These are phyloP conservation scores for Drosophila yooni DNA, from an alignment of 2,888 invertebrate species.

Conservation along the genomic window DNA sequence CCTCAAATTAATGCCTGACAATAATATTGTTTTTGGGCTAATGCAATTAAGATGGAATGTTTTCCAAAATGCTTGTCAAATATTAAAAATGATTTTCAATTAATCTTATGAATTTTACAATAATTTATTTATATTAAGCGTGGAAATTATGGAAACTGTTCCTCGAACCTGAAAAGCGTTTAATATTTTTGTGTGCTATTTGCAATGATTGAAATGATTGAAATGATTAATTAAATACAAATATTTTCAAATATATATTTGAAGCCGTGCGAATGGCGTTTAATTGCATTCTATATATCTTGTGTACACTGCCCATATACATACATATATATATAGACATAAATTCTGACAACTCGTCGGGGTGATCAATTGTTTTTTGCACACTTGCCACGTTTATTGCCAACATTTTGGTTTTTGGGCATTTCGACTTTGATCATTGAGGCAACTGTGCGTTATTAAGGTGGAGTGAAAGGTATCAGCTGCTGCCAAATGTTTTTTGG, in stretches of 20 bases:
- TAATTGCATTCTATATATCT: not conserved
- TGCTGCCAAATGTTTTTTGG: slow-evolving; percentile 56
- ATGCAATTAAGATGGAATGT: slow-evolving; percentile 13
- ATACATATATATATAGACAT: not conserved
- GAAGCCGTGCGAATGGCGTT: not conserved
- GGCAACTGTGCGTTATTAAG: slow-evolving; percentile 31
- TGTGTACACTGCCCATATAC: not conserved
- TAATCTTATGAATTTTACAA: not conserved
- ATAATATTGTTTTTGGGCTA: not conserved
- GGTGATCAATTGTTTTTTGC: slow-evolving; percentile 2
- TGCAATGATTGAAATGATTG: too few species aligned
- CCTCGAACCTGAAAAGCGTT: not conserved
- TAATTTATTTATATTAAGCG: not conserved
- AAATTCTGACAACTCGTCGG: not conserved
- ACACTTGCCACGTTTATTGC: not conserved
- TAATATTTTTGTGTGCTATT: too few species aligned
- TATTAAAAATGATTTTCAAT: not conserved
- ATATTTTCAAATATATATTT: not conserved
- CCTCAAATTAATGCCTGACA: slow-evolving; percentile 4
- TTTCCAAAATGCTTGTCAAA: not conserved
- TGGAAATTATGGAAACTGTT: not conserved
- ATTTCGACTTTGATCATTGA: slow-evolving; percentile 37
- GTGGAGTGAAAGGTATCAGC: slow-evolving; percentile 1
- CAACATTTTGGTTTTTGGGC: slow-evolving; percentile 4
- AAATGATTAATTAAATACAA: too few species aligned